A percentile compares a stretch with the other conserved stretches of the same genome.
These are phyloP conservation scores for Xiphydria camelus DNA, from an alignment of 2,888 invertebrate species.

Conservation along the genomic window DNA sequence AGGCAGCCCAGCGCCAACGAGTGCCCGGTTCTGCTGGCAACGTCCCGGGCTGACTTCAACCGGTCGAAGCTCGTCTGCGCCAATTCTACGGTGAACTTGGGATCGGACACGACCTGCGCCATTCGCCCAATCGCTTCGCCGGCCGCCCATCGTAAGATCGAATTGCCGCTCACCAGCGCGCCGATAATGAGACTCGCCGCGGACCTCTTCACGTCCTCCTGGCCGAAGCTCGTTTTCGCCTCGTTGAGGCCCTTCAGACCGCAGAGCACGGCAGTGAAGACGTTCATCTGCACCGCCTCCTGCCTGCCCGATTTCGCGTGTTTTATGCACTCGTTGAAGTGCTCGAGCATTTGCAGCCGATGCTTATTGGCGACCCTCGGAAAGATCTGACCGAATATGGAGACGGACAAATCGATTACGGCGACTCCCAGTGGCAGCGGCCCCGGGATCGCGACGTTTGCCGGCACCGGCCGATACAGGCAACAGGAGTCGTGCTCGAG, in stretches of 20 bases:
- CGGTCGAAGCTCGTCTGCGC: slow-evolving; percentile 89
- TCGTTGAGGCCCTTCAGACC: slow-evolving; percentile 88
- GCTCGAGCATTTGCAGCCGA: slow-evolving; percentile 95
- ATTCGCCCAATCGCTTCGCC: slow-evolving; percentile 94
- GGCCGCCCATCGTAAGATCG: slow-evolving; percentile 87
- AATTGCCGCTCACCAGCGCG: slow-evolving; percentile 74
- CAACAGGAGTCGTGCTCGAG: slow-evolving; percentile 96
- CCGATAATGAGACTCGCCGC: slow-evolving; percentile 80
- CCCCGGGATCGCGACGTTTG: slow-evolving; percentile 69
- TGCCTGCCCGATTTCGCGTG: slow-evolving; percentile 91
- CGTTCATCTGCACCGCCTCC: slow-evolving; percentile 95
- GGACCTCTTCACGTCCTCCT: slow-evolving; percentile 87
- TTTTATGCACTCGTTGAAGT: slow-evolving; percentile 92
- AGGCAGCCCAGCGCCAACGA: slow-evolving; percentile 94
- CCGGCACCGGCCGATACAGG: slow-evolving; percentile 73
- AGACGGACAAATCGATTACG: slow-evolving; percentile 93
- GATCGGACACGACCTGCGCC: slow-evolving; percentile 86
- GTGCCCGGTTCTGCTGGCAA: slow-evolving; percentile 82
- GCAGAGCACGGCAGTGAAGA: slow-evolving; percentile 89
- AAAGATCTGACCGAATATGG: slow-evolving; percentile 92
- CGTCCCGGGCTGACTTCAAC: slow-evolving; percentile 83
- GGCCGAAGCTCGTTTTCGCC: slow-evolving; percentile 81
- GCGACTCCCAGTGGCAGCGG: slow-evolving; percentile 93
- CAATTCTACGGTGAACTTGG: slow-evolving; percentile 84
- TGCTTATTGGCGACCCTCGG: slow-evolving; percentile 95